phyloP scores from a whole-genome alignment of 1,140 invertebrate species.

The Goniozus legneri region DNA sequence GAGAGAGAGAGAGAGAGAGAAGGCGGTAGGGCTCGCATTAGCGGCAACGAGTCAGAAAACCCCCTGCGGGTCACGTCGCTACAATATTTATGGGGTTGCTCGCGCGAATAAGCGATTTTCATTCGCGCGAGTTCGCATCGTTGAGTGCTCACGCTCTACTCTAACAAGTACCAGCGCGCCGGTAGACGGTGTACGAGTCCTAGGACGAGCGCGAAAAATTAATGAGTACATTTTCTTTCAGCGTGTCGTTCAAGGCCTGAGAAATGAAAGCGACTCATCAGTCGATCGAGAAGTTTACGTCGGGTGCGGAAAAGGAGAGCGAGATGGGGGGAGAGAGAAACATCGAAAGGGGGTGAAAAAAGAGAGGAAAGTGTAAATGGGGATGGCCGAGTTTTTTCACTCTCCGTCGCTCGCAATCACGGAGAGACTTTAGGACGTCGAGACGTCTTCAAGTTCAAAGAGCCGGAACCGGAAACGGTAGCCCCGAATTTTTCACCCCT shows the following conservation, averaged over 20 bases:
- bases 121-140: constrained; percentile 33
- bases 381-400: constrained; percentile 20
- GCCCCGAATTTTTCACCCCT: constrained; percentile 19
- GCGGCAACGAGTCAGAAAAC: constrained; percentile 32
- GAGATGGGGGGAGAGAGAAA: constrained; percentile 1
- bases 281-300: constrained; percentile 24
- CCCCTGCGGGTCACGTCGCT: constrained; percentile 31
- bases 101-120: constrained; percentile 31
- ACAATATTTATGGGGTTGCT: constrained; percentile 36
- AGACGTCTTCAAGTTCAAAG: constrained; percentile 22
- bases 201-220: constrained; percentile 30
- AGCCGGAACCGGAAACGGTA: constrained; percentile 27
- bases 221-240: too few species aligned
- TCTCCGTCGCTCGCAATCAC: constrained; percentile 28
- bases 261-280: constrained; percentile 36
- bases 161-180: constrained; percentile 29
- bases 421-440: too few species aligned
- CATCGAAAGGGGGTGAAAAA: neutral
- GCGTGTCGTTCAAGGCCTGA: too few species aligned
- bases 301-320: neutral
- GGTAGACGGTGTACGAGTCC: constrained; percentile 21
- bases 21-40: constrained; percentile 23
- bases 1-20: neutral
- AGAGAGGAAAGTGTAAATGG: constrained; percentile 18
- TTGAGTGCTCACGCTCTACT: constrained; percentile 30